A percentile compares a stretch with the other conserved stretches of the same genome.
These are phyloP conservation scores for Muscicapa striata DNA, from an alignment of 2,797 vertebrate species.

Conservation along the genomic window DNA sequence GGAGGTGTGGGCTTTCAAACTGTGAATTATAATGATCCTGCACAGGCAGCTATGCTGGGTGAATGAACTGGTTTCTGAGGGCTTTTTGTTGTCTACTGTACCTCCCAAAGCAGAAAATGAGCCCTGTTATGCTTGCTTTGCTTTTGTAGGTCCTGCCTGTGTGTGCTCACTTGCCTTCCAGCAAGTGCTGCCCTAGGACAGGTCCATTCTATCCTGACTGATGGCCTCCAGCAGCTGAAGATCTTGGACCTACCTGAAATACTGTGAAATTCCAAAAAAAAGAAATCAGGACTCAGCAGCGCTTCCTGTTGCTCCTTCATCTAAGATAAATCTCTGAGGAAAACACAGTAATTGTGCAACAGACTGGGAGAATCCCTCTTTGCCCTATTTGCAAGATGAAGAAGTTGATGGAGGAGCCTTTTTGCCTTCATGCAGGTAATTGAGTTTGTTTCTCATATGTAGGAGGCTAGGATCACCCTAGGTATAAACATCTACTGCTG, in stretches of 20 bases:
- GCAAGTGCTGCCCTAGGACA: not conserved
- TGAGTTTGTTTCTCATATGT: not conserved
- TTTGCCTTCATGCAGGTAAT: not conserved
- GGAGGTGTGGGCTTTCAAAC: not conserved
- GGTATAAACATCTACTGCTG: not conserved
- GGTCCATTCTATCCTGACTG: not conserved
- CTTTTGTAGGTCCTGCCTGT: not conserved
- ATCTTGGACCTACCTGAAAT: not conserved
- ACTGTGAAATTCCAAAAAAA: not conserved
- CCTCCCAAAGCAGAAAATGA: not conserved
- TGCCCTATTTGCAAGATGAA: not conserved
- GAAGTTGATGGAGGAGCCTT: not conserved
- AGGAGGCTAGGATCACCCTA: not conserved
- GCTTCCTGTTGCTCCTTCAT: not conserved
- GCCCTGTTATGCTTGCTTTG: not conserved
- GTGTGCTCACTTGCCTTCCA: not conserved
- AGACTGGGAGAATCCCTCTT: not conserved
- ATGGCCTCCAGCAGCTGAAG: not conserved
- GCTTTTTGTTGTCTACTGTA: not conserved
- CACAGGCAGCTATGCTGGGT: not conserved
- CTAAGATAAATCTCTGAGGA: not conserved
- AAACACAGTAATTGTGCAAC: not conserved
- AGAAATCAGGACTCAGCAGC: not conserved
- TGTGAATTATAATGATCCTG: not conserved
- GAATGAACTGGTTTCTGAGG: no score